Base-by-base conservation (phyloP, 2,888 invertebrate species). In the Bombylius major region DNA sequence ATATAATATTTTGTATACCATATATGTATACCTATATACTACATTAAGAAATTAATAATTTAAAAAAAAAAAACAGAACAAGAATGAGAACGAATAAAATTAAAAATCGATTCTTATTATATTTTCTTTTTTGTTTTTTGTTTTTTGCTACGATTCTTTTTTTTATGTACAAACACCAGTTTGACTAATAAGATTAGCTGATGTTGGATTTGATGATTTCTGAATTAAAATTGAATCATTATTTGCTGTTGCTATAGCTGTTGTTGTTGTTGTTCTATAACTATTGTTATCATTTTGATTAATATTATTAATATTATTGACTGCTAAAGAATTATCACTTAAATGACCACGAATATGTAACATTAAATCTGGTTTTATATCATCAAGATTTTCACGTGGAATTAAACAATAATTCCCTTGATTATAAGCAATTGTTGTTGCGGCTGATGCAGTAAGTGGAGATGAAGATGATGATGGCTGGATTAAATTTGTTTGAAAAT, bases 291-390 rank as follows among this genome's bases (percentile, higher is more conserved):
- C 11, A 42, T 42, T 42, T 11, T 42, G 4, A 42, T 42, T 42
- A 42, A 4, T 42, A 42, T 42, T 47, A 33, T 48, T 44, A 45
- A 14, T 53, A 47, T 50, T 54, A 31, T 12, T 36, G 44, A 39
- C 34, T 36, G 56, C 23, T 63, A 77, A 77, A 67, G 77, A 78
- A 56, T 78, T 78, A 64, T 82, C 82, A 8, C 60, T 52, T 62
- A 83, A 82, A 65, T 84, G 83, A 31, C 82, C 81, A 61, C 83
- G 73, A 14, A 84, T 81, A 66, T 84, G 83, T 70, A 83, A 82
- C 81, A 83, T 82, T 66, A 83, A 82, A 67, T 84, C 83, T 1
- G 83, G 79, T 67, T 83, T 82, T 14, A 82, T 79, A 23, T 79
- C 78, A 67, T 79, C 78, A 67, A 83, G 82, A 69, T 82, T 82